Conservation (phyloP, 2,113 vertebrate species). For the Urocitellus parryii region DNA sequence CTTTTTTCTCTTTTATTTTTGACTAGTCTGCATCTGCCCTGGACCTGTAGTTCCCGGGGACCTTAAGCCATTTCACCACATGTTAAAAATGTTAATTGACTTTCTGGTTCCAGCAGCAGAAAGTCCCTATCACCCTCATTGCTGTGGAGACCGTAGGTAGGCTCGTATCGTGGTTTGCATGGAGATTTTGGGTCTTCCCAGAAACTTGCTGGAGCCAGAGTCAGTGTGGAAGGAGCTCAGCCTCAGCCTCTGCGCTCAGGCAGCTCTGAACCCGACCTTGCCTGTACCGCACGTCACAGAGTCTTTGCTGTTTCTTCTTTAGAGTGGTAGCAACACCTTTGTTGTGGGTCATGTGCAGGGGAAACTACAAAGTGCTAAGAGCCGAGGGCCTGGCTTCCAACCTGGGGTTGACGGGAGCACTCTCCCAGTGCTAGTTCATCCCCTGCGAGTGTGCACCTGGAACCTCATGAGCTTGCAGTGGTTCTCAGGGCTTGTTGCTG, state of each 20-base stretch:
- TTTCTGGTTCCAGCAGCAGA: background rate
- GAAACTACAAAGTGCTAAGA: background rate
- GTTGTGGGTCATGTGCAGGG: background rate
- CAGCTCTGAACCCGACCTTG: too few species aligned
- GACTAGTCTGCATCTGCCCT: background rate
- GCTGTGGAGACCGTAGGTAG: background rate
- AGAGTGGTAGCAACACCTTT: background rate
- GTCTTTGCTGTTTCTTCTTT: background rate
- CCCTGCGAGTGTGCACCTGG: background rate
- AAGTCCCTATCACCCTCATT: background rate
- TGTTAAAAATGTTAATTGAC: background rate
- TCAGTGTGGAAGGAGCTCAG: background rate
- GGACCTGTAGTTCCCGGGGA: background rate
- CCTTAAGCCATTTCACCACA: background rate
- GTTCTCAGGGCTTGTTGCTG: background rate
- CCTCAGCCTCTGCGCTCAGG: background rate
- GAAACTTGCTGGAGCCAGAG: background rate
- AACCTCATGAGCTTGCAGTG: background rate
- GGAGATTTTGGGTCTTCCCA: background rate
- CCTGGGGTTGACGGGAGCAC: background rate
- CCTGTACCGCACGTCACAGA: background rate
- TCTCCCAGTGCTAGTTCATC: background rate
- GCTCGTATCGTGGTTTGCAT: accelerated
- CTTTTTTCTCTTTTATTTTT: background rate
- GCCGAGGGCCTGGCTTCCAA: background rate